Evolutionary conservation across 1,140 invertebrate genomes (phyloP), one percentile per base, ranked within the genome.

Genomic region (Plodia interpunctella): DNA sequence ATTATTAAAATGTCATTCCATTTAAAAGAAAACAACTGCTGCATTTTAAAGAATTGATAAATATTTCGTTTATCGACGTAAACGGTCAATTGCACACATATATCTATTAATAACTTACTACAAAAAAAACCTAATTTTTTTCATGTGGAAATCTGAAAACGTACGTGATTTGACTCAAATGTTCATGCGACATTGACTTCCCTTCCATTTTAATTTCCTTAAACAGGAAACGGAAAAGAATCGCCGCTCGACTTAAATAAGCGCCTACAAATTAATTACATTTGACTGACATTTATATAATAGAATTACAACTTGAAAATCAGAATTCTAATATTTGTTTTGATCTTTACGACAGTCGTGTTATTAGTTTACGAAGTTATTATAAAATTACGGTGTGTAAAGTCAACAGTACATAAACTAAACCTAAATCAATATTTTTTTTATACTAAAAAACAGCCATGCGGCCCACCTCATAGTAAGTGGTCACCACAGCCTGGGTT

Each of bases 201-300:
- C 38, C 15, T 44, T n/a, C 38, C 15, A 5, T 44, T n/a, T 15
- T 15, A 44, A 44, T 44, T 44, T 44, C 11, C 30, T 44, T 44
- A 17, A 44, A 44, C 13, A 44, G 13, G 15, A 44, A 44, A 44
- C 6, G 6, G 2, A 25, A 15, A 17, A 17, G 15, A 44, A 15
- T 17, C 0, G 13, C 38, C n/a, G 2, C 38, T 44, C 2, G n/a
- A 44, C n/a, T 44, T 44, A 15, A 44, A 44, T 15, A 44, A n/a
- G 6, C n/a, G 13, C 3, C 38, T 44, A 13, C 2, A 44, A 44
- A 44, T 44, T 15, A 15, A 44, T 44, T 44, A 3, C n/a, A 35
- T 35, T 35, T 35, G 38, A 44, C 13, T 44, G 38, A 44, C 38
- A 44, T 44, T n/a, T 44, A 44, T 15, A 10, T 44, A 44, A 44